These are phyloP conservation scores for Glyphotaelius pellucidus DNA, from an alignment of 2,888 invertebrate species.

Conservation along the genomic window DNA sequence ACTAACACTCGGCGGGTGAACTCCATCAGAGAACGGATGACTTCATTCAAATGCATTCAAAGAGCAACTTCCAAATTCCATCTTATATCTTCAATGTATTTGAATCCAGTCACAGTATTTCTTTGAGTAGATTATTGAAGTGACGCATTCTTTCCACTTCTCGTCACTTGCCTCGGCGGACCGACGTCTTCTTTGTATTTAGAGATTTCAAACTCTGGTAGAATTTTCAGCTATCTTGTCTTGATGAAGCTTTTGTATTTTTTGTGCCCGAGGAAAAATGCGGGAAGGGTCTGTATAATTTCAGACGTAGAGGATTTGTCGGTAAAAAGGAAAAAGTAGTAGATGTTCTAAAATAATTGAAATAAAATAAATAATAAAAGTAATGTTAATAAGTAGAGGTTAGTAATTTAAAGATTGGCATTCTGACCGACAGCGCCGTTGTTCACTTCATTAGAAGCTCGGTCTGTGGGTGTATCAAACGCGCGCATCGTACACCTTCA, in stretches of 20 bases:
- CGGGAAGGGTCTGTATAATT: slow-evolving; percentile 36
- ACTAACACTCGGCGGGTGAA: not conserved
- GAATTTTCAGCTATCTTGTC: slow-evolving; percentile 42
- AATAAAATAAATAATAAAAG: slow-evolving; percentile 56
- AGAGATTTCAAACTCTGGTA: slow-evolving; percentile 41
- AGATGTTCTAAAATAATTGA: slow-evolving; percentile 66
- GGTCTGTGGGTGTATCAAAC: slow-evolving; percentile 42
- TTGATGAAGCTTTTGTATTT: slow-evolving; percentile 42
- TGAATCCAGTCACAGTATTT: slow-evolving; percentile 42
- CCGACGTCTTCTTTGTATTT: slow-evolving; percentile 31
- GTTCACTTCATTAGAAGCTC: slow-evolving; percentile 39
- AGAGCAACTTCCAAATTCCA: slow-evolving; percentile 66
- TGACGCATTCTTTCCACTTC: not conserved
- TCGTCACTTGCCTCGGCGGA: slow-evolving; percentile 44
- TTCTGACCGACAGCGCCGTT: slow-evolving; percentile 51
- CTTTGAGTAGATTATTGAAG: slow-evolving; percentile 27
- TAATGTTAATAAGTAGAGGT: slow-evolving; percentile 41
- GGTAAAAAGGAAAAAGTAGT: slow-evolving; percentile 58
- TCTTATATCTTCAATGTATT: slow-evolving; percentile 60
- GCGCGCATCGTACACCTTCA: slow-evolving; percentile 56
- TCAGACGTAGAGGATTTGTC: slow-evolving; percentile 28
- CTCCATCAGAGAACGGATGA: slow-evolving; percentile 39
- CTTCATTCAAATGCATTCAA: slow-evolving; percentile 51
- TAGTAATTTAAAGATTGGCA: slow-evolving; percentile 43
- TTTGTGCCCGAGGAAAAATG: slow-evolving; percentile 20